Evolutionary conservation across 2,113 vertebrate species (phyloP).

Genomic region (Eretmochelys imbricata): DNA sequence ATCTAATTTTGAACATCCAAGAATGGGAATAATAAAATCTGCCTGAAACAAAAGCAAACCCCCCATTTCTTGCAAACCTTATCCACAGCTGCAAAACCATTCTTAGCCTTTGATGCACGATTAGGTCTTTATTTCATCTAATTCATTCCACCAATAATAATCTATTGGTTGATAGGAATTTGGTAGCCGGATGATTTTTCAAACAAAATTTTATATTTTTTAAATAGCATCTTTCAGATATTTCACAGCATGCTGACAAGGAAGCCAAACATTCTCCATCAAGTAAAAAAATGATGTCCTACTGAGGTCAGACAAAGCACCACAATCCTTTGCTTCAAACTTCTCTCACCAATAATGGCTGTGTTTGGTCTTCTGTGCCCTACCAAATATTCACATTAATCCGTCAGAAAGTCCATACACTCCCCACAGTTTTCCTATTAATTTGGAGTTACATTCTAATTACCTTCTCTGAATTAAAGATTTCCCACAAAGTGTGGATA

Average conservation of each 20-base stretch:
- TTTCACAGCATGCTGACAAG: background rate
- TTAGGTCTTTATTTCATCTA: fast-evolving
- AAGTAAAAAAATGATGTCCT: background rate
- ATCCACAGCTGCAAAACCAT: fast-evolving
- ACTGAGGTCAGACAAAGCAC: background rate
- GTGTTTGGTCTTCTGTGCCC: background rate
- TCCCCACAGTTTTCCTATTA: background rate
- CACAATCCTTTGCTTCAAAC: background rate
- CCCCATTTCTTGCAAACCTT: background rate
- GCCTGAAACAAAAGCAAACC: background rate
- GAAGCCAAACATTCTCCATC: background rate
- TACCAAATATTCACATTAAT: background rate
- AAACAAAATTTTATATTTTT: background rate
- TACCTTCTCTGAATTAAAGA: background rate
- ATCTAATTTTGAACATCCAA: background rate
- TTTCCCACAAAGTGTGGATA: background rate
- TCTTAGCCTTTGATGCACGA: background rate
- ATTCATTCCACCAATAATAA: fast-evolving
- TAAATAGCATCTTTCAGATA: background rate
- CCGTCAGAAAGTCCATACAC: background rate
- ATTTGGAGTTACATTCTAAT: background rate
- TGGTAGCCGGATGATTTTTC: background rate
- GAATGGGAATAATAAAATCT: background rate
- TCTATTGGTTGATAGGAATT: fast-evolving
- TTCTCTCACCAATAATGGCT: background rate